Percentiles rank a stretch among this genome's conserved stretches.
These are phyloP conservation scores for Spodoptera littoralis DNA, from an alignment of 2,888 invertebrate genomes.

Conservation along the genomic window DNA sequence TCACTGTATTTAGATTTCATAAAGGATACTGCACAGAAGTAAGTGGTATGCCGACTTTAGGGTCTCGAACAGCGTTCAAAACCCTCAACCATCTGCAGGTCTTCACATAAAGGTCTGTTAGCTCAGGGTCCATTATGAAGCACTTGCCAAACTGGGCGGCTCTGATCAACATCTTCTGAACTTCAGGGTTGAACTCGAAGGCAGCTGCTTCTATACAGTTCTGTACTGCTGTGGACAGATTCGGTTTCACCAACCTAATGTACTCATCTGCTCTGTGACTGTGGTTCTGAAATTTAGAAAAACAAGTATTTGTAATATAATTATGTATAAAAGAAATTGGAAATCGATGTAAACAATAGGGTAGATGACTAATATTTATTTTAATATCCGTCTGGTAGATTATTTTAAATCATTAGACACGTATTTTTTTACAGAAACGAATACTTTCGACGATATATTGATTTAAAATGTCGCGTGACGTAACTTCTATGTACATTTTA, in stretches of 20 bases:
- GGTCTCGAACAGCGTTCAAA: conserved; percentile 96
- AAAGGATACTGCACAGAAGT: conserved; percentile 96
- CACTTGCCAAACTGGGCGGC: conserved; percentile 99
- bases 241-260: conserved; percentile 94
- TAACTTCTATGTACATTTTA: too few relatives aligned
- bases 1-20: conserved; percentile 15
- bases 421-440: too few relatives aligned
- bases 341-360: too few relatives aligned
- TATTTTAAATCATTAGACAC: too few relatives aligned
- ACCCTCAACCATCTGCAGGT: conserved; percentile 96
- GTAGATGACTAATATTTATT: too few relatives aligned
- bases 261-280: conserved; percentile 98
- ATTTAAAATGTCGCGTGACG: too few relatives aligned
- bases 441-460: too few relatives aligned
- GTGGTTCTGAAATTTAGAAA: conserved; percentile 89
- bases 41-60: conserved; percentile 96
- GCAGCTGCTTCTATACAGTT: conserved; percentile 98
- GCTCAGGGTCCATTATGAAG: conserved; percentile 93
- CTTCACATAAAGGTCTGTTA: conserved; percentile 93
- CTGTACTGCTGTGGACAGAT: conserved; percentile 94
- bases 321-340: neutral
- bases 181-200: conserved; percentile 95
- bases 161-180: conserved; percentile 96
- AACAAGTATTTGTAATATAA: neutral
- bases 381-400: too few relatives aligned